Evolutionary conservation across 2,888 invertebrate genomes (phyloP).

Genomic region (Leptarthrus brevirostris): DNA sequence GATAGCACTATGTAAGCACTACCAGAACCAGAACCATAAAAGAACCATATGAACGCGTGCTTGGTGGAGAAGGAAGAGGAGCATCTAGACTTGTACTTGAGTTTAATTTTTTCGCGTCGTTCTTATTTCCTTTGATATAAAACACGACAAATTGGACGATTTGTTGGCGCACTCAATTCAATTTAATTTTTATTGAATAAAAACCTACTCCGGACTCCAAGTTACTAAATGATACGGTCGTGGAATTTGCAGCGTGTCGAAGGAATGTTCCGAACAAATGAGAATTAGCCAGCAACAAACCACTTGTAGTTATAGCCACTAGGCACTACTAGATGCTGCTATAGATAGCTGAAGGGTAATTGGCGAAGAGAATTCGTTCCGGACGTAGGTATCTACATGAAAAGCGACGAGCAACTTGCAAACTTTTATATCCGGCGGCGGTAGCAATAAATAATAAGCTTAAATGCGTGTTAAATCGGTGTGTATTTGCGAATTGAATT

Average conservation of each 20-base stretch:
- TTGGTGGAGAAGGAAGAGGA: not conserved
- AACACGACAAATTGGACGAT: conserved; percentile 43
- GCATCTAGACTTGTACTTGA: not conserved
- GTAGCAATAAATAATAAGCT: no score
- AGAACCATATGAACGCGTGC: not conserved
- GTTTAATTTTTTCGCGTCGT: not conserved
- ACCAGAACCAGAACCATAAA: not conserved
- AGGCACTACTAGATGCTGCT: not conserved
- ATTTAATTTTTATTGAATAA: conserved; percentile 30
- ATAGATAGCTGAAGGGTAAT: not conserved
- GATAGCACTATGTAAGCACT: no score
- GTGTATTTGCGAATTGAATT: no score
- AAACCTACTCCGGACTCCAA: no score
- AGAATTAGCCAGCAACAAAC: not conserved
- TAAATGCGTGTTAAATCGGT: no score
- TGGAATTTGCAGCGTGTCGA: not conserved
- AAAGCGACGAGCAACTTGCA: not conserved
- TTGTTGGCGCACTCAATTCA: conserved; percentile 38
- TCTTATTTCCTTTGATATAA: not conserved
- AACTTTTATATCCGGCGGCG: no score
- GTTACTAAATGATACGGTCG: no score
- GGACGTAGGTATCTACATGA: not conserved
- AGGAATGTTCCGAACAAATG: not conserved
- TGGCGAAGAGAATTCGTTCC: not conserved
- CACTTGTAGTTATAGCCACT: not conserved